Conservation (phyloP, 2,797 vertebrate genomes). For the Chelmon rostratus region DNA sequence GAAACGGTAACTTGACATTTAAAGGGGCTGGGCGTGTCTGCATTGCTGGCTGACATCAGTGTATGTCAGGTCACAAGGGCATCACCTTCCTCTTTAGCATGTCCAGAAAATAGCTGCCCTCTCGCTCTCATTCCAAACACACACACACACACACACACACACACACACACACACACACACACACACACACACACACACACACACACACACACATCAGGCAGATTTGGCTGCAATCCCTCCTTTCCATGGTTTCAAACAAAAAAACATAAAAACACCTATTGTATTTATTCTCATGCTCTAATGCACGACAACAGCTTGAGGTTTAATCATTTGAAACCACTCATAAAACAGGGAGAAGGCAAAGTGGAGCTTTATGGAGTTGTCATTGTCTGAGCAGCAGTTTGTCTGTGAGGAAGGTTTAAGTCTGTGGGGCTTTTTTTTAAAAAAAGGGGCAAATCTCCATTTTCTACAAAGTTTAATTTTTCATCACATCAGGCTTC, state of each 20-base stretch:
- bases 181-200: not conserved
- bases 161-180: constrained; percentile 56
- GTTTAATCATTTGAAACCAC: constrained; percentile 43
- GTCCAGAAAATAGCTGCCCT: constrained; percentile 51
- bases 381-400: constrained; percentile 11
- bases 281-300: constrained; percentile 59
- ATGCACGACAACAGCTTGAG: constrained; percentile 42
- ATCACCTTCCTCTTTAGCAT: constrained; percentile 61
- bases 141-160: constrained; percentile 56
- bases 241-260: constrained; percentile 65
- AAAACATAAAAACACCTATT: constrained; percentile 70
- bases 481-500: constrained; percentile 30
- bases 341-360: constrained; percentile 18
- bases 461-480: not conserved
- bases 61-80: constrained; percentile 53
- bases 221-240: constrained; percentile 40
- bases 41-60: constrained; percentile 37
- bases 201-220: constrained; percentile 14
- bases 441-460: not conserved
- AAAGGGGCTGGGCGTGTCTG: constrained; percentile 44
- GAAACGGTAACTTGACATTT: constrained; percentile 32
- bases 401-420: not conserved
- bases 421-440: not conserved
- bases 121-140: constrained; percentile 42
- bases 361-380: not conserved